phyloP scores from a whole-genome alignment of 2,797 vertebrate genomes.

The Falco biarmicus region DNA sequence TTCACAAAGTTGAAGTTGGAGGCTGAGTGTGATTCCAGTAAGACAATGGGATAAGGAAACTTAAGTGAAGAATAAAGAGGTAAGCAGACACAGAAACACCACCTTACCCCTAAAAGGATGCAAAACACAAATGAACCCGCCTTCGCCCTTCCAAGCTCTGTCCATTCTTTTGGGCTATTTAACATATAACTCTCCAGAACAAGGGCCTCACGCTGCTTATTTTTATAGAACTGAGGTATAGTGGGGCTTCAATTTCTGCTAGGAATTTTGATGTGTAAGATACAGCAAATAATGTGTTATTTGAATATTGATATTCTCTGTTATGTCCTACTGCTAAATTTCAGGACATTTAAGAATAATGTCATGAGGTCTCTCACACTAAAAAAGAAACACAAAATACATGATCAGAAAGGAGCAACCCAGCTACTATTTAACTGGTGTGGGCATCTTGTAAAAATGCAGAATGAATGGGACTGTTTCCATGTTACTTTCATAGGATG shows the following conservation, averaged over 20 bases:
- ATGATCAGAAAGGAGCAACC: neutral
- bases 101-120: neutral
- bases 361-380: neutral
- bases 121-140: neutral
- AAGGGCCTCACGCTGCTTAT: rapidly evolving
- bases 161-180: neutral
- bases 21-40: neutral
- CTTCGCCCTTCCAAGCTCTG: neutral
- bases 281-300: neutral
- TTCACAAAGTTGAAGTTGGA: neutral
- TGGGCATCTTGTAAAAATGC: neutral
- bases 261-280: neutral
- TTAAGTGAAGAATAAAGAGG: neutral
- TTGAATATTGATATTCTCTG: neutral
- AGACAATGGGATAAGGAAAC: neutral
- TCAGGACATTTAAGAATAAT: neutral
- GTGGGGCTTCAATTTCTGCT: neutral
- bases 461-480: neutral
- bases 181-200: neutral
- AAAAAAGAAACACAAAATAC: neutral
- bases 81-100: neutral
- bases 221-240: rapidly evolving
- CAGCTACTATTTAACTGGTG: neutral
- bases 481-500: neutral
- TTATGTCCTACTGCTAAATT: neutral